Percentiles rank a stretch among this genome's conserved stretches.
Evolutionary conservation across 2,888 invertebrate genomes (phyloP).

Genomic region (Drosophila parthenogenetica): DNA sequence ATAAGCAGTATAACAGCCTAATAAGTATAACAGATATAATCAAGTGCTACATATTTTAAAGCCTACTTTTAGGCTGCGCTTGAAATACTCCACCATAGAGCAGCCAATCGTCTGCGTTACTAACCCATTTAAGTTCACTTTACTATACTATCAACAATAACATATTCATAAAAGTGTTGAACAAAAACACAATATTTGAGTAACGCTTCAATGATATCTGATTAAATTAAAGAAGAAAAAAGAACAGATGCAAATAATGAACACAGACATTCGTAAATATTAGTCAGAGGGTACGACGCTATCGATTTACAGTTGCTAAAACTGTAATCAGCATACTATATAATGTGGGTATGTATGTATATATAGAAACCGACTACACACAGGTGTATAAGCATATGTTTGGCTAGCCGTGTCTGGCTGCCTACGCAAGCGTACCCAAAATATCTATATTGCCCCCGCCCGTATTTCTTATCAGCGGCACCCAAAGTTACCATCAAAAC

Average conservation of each 20-base stretch:
- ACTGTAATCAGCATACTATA: conserved; percentile 48
- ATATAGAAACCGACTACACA: conserved; percentile 5
- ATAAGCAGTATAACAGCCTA: neutral
- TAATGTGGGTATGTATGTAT: too few species aligned
- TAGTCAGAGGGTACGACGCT: conserved; percentile 21
- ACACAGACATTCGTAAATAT: conserved; percentile 19
- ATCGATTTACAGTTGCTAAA: conserved; percentile 40
- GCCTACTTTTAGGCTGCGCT: conserved; percentile 33
- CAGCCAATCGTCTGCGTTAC: neutral
- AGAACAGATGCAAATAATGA: conserved; percentile 8
- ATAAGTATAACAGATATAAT: neutral
- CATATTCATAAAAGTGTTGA: neutral
- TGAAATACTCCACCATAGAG: conserved; percentile 1
- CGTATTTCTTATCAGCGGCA: conserved; percentile 40
- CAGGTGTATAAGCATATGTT: conserved; percentile 25
- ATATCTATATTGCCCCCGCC: conserved; percentile 9
- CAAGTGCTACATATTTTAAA: neutral
- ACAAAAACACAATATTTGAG: neutral
- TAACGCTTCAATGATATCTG: neutral
- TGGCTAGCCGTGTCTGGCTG: conserved; percentile 32
- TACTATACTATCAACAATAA: neutral
- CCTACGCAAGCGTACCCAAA: conserved; percentile 21
- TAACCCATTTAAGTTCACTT: too few species aligned
- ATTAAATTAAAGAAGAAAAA: conserved; percentile 2
- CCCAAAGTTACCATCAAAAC: conserved; percentile 32